phyloP scores from a whole-genome alignment of 2,888 invertebrate genomes.

The Oithona nana region DNA sequence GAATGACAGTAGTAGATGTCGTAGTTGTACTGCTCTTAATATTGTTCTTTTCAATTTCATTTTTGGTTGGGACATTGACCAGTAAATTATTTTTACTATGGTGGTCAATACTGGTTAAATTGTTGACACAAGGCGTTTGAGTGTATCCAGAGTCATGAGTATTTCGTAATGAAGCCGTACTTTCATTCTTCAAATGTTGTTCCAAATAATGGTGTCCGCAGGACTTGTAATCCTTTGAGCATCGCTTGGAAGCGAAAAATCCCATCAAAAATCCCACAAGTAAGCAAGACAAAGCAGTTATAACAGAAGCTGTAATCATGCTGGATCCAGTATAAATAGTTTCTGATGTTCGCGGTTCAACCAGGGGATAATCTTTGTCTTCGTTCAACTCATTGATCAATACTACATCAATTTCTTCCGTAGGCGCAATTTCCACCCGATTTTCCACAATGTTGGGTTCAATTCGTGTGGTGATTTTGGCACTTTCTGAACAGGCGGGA shows the following conservation, averaged over 20 bases:
- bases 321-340: background rate
- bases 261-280: slow-evolving; percentile 7
- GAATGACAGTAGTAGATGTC: background rate
- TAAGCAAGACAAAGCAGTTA: background rate
- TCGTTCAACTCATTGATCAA: background rate
- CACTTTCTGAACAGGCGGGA: background rate
- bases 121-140: background rate
- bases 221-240: slow-evolving; percentile 1
- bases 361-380: background rate
- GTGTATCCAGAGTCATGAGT: slow-evolving; percentile 6
- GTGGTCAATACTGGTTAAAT: background rate
- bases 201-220: slow-evolving; percentile 3
- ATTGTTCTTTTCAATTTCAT: slow-evolving; percentile 2
- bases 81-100: background rate
- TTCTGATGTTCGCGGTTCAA: background rate
- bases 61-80: slow-evolving; percentile 9
- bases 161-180: background rate
- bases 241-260: slow-evolving; percentile 3
- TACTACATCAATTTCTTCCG: background rate
- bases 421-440: background rate
- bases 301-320: background rate
- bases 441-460: background rate
- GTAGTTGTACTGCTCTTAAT: background rate
- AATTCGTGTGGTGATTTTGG: too few relatives aligned
- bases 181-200: background rate